Percentiles rank a stretch among this genome's conserved stretches.
phyloP scores from a whole-genome alignment of 2,113 vertebrate genomes.

The Gallinago paraguaiae region DNA sequence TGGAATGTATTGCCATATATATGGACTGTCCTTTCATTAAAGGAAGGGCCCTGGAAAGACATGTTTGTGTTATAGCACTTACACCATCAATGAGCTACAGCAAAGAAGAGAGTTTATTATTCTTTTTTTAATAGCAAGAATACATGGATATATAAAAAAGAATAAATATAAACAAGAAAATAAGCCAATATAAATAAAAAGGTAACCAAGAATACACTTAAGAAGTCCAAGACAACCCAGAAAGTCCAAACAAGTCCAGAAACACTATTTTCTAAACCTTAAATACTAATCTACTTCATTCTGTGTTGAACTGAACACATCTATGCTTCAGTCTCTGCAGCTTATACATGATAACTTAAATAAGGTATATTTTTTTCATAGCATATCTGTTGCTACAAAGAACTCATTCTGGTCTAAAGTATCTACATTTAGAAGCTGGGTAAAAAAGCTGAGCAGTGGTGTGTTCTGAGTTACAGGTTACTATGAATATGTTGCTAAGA shows the following conservation, averaged over 20 bases:
- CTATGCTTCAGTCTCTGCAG: not conserved
- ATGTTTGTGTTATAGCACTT: not conserved
- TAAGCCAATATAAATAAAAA: not conserved
- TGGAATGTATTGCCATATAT: not conserved
- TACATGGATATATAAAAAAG: not conserved
- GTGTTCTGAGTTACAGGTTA: not conserved
- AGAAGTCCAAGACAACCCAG: not conserved
- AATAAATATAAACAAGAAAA: not conserved
- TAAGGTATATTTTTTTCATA: not conserved
- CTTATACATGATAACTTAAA: not conserved
- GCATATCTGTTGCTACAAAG: not conserved
- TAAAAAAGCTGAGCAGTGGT: not conserved
- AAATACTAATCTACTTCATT: not conserved
- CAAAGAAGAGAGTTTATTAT: not conserved
- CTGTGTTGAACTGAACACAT: not conserved
- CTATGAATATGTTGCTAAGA: not conserved
- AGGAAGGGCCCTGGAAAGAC: not conserved
- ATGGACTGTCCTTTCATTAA: not conserved
- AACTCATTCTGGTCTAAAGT: not conserved
- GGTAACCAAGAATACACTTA: rapidly evolving
- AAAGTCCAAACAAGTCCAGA: no score
- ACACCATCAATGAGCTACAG: rapidly evolving
- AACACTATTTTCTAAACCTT: not conserved
- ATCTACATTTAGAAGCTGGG: not conserved
- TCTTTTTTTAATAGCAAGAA: not conserved